phyloP scores from a whole-genome alignment of 2,888 invertebrate species.

The Eupithecia insigniata region DNA sequence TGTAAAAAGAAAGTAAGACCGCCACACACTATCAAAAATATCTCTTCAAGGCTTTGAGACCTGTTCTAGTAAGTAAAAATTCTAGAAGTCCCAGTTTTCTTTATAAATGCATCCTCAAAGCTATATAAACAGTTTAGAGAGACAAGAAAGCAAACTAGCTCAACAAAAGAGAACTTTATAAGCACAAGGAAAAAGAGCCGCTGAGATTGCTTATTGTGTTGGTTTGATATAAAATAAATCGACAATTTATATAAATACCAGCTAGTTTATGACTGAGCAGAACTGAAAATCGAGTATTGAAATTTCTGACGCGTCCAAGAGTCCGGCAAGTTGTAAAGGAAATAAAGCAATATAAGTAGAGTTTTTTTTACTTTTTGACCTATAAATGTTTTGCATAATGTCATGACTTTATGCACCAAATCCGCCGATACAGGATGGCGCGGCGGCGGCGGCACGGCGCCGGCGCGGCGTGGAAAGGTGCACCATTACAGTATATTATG shows the following conservation, averaged over 20 bases:
- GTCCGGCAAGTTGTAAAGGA: background rate
- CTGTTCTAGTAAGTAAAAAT: background rate
- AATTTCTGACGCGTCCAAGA: background rate
- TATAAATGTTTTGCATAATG: background rate
- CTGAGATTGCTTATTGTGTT: conserved; percentile 14
- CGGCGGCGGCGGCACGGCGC: too few species aligned
- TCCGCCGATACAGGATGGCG: background rate
- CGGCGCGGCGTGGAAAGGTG: too few species aligned
- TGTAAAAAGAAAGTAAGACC: background rate
- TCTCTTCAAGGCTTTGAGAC: background rate
- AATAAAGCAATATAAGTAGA: background rate
- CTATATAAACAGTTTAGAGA: conserved; percentile 40
- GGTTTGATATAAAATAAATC: conserved; percentile 8
- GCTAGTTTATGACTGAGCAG: background rate
- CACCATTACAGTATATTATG: too few species aligned
- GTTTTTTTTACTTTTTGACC: background rate
- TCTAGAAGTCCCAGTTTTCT: background rate
- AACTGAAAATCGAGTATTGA: background rate
- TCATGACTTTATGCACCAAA: background rate
- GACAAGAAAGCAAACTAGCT: conserved; percentile 43
- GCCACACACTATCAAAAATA: background rate
- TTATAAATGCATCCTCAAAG: conserved; percentile 28
- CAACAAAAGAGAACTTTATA: conserved; percentile 30
- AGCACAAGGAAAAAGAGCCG: conserved; percentile 13
- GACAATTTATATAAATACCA: background rate